Percentiles rank a stretch among this genome's conserved stretches.
These are phyloP conservation scores for Drosophila hamatofila DNA, from an alignment of 2,888 invertebrate species.

Conservation along the genomic window DNA sequence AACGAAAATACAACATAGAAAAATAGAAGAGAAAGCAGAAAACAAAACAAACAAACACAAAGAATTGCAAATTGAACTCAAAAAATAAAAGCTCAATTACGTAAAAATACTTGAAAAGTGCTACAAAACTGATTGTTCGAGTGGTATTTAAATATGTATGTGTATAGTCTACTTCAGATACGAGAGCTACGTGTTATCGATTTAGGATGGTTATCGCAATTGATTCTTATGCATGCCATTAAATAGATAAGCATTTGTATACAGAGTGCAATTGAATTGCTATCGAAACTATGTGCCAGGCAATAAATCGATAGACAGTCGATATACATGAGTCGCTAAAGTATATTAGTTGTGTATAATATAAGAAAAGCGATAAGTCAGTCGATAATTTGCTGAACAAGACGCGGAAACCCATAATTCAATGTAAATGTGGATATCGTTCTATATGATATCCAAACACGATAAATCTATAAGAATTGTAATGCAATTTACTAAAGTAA, in stretches of 20 bases:
- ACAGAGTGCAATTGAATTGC: neutral
- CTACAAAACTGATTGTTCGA: neutral
- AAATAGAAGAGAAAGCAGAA: neutral
- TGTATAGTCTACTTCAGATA: neutral
- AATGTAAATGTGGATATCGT: no score
- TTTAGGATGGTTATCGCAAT: neutral
- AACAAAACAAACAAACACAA: neutral
- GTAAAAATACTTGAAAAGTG: conserved; percentile 1
- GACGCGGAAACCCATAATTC: no score
- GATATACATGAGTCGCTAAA: neutral
- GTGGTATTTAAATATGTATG: neutral
- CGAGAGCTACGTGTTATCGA: no score
- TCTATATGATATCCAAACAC: neutral
- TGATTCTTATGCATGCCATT: neutral
- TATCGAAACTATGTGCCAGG: neutral
- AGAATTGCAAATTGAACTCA: conserved; percentile 6
- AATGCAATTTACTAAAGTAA: neutral
- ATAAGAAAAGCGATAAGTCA: neutral
- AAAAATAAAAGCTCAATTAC: neutral
- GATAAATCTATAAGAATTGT: neutral
- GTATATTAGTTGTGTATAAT: neutral
- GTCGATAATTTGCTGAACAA: neutral
- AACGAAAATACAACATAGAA: neutral
- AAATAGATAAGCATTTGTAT: neutral
- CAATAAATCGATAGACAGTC: neutral